phyloP scores from a whole-genome alignment of 2,113 vertebrate genomes.

The Microtus ochrogaster region DNA sequence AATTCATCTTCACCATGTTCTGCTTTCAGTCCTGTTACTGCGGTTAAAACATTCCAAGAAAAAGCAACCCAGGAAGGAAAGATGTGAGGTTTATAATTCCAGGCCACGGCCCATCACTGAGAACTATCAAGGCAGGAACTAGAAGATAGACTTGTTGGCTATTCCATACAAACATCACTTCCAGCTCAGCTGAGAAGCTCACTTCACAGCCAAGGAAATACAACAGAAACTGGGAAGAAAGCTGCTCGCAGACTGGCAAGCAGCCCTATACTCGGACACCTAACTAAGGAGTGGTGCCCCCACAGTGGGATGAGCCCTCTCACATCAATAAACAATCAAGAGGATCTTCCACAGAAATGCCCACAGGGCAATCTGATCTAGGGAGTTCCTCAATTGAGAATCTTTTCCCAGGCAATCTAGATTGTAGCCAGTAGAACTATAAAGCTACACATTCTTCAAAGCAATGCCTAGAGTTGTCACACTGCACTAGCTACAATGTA shows the following conservation, averaged over 20 bases:
- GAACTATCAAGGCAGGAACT: too few relatives aligned
- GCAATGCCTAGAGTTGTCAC: neutral
- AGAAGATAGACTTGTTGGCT: neutral
- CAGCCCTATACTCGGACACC: neutral
- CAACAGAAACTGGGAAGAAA: neutral
- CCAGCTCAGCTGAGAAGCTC: neutral
- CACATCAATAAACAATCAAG: neutral
- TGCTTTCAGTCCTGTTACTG: neutral
- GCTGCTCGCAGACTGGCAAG: neutral
- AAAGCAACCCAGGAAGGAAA: neutral
- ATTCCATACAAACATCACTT: neutral
- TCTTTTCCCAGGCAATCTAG: neutral
- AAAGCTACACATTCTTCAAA: neutral
- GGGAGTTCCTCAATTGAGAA: too few relatives aligned
- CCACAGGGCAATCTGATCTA: neutral
- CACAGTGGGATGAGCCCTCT: neutral
- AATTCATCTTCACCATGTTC: neutral
- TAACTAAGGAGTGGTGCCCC: neutral
- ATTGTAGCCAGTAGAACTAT: neutral
- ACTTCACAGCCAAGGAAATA: too few relatives aligned
- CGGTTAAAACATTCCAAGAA: neutral
- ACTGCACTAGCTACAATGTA: neutral
- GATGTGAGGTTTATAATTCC: neutral
- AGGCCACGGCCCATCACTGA: neutral
- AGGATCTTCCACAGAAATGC: neutral